Evolutionary conservation across 2,888 invertebrate genomes (phyloP).

Genomic region (Strigamia maritima): DNA sequence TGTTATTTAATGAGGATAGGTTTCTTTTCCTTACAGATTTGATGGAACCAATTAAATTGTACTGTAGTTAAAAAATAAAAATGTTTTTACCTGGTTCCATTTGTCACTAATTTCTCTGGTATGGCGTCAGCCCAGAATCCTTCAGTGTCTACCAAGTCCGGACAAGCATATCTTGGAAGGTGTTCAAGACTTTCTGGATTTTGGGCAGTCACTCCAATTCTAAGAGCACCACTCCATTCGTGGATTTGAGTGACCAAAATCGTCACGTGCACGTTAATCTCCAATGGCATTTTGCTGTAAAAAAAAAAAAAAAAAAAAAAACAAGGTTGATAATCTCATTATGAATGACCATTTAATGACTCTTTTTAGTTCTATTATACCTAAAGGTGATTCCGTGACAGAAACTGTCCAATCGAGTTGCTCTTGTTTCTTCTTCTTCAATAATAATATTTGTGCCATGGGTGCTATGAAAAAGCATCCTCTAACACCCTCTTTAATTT

Average conservation of each 20-base stretch:
- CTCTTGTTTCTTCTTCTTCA: slow-evolving; percentile 26
- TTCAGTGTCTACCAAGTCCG: slow-evolving; percentile 11
- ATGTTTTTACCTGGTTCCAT: slow-evolving; percentile 35
- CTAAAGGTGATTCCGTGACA: slow-evolving; percentile 37
- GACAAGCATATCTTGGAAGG: slow-evolving; percentile 38
- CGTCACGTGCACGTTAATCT: slow-evolving; percentile 18
- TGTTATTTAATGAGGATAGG: too few relatives aligned
- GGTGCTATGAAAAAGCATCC: slow-evolving; percentile 36
- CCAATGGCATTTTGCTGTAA: not conserved
- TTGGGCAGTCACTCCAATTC: slow-evolving; percentile 38
- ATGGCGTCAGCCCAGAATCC: slow-evolving; percentile 38
- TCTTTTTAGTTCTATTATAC: not conserved
- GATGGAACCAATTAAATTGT: too few relatives aligned
- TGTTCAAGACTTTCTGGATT: slow-evolving; percentile 22
- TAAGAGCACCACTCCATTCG: slow-evolving; percentile 38
- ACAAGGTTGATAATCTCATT: not conserved
- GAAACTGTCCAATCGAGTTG: slow-evolving; percentile 15
- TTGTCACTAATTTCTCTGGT: slow-evolving; percentile 29
- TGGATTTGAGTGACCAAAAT: not conserved
- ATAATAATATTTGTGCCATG: slow-evolving; percentile 36
- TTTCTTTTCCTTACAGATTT: too few relatives aligned
- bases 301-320: too few relatives aligned
- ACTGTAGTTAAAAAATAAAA: not conserved
- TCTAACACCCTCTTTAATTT: not conserved
- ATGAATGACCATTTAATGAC: not conserved